phyloP scores from a whole-genome alignment of 2,888 invertebrate genomes.

The Diarsia mendica region DNA sequence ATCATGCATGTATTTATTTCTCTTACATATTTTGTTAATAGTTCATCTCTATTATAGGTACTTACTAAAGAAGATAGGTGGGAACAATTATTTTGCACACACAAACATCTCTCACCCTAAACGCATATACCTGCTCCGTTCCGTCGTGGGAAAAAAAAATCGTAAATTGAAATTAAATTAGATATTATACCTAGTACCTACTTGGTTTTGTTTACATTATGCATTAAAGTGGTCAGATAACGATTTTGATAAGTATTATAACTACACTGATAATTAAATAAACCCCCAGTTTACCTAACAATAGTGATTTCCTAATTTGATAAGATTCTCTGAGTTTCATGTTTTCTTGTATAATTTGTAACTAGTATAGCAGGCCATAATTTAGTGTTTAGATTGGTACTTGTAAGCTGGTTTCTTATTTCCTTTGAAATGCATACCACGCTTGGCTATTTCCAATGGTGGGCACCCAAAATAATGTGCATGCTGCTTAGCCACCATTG shows the following conservation, averaged over 20 bases:
- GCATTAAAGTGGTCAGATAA: background rate
- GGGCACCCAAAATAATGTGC: background rate
- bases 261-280: background rate
- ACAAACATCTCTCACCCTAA: too few relatives aligned
- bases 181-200: too few relatives aligned
- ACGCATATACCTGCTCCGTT: too few relatives aligned
- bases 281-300: background rate
- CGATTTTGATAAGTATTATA: background rate
- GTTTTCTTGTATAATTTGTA: background rate
- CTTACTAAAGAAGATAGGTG: too few relatives aligned
- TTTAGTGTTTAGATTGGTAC: background rate
- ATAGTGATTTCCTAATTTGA: slow-evolving; percentile 6
- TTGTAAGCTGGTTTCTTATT: background rate
- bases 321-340: background rate
- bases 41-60: background rate
- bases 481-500: background rate
- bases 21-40: background rate
- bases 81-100: too few relatives aligned
- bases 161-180: background rate
- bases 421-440: background rate
- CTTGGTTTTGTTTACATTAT: background rate
- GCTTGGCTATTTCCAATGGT: background rate
- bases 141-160: slow-evolving; percentile 3
- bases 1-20: background rate
- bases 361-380: background rate